Evolutionary conservation across 2,797 vertebrate species (phyloP).

Genomic region (Muraenolepis orangiensis): DNA sequence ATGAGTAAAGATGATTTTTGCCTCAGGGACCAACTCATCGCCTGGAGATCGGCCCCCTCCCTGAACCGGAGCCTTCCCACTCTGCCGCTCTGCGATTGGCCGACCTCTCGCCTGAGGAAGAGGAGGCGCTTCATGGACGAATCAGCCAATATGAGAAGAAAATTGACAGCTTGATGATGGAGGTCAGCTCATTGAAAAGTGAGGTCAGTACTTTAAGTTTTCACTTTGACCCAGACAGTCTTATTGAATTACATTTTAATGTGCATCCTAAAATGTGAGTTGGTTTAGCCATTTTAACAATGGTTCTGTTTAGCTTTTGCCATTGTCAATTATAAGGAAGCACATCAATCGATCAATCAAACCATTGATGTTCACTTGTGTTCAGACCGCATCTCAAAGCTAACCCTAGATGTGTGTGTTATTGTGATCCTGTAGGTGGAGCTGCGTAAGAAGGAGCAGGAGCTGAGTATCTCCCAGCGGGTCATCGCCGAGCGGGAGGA

Average conservation of each 20-base stretch:
- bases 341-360: not conserved
- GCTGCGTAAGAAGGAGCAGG: conserved; percentile 61
- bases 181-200: conserved; percentile 83
- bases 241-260: too few species aligned
- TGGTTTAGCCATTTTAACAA: not conserved
- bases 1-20: conserved; percentile 21
- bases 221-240: not conserved
- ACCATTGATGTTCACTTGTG: not conserved
- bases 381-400: not conserved
- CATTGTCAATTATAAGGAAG: not conserved
- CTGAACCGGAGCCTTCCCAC: conserved; percentile 70
- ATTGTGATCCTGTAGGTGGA: conserved; percentile 56
- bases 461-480: conserved; percentile 70
- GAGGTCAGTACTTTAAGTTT: conserved; percentile 69
- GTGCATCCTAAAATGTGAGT: not conserved
- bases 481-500: conserved; percentile 83
- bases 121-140: conserved; percentile 74
- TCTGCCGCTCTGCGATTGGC: conserved; percentile 73
- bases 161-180: conserved; percentile 82
- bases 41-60: conserved; percentile 72
- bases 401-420: not conserved
- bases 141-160: conserved; percentile 85
- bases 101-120: conserved; percentile 85
- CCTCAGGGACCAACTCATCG: conserved; percentile 77
- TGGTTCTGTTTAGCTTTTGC: not conserved